phyloP scores from a whole-genome alignment of 2,113 vertebrate genomes.

The Nematolebias whitei region DNA sequence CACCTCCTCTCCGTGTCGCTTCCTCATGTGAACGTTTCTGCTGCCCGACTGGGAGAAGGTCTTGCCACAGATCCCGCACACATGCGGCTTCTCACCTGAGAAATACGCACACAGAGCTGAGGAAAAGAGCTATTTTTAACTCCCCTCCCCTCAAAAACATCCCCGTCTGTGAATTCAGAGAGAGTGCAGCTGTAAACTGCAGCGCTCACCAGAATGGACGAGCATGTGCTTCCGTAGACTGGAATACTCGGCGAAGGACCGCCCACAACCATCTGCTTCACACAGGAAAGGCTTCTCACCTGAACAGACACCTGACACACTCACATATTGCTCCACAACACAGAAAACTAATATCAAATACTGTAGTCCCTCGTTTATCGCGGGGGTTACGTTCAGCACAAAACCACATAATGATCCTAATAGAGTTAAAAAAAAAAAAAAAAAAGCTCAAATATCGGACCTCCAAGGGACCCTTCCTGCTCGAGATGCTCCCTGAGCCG shows the following conservation, averaged over 20 bases:
- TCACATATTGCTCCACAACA: constrained; percentile 10
- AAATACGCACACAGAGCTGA: constrained; percentile 1
- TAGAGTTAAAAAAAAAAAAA: too few species aligned
- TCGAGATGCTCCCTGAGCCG: too few species aligned
- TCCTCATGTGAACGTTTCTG: constrained; percentile 96
- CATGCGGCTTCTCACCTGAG: constrained; percentile 94
- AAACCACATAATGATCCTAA: too few species aligned
- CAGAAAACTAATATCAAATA: background rate
- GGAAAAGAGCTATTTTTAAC: too few species aligned
- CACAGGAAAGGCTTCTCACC: constrained; percentile 98
- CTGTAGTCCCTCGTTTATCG: too few species aligned
- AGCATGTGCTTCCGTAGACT: constrained; percentile 98
- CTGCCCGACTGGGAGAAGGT: constrained; percentile 98
- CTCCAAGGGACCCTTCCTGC: too few species aligned
- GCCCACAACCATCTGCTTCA: constrained; percentile 93
- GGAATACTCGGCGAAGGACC: constrained; percentile 97
- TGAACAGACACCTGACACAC: constrained; percentile 55
- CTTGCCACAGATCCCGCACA: constrained; percentile 94
- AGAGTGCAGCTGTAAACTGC: constrained; percentile 18
- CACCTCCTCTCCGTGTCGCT: constrained; percentile 86
- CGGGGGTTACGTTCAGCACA: too few species aligned
- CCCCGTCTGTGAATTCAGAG: too few species aligned
- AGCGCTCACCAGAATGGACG: constrained; percentile 95
- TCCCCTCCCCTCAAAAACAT: too few species aligned
- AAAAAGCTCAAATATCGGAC: too few species aligned